phyloP scores from a whole-genome alignment of 2,888 invertebrate genomes.

The Thereva unica region DNA sequence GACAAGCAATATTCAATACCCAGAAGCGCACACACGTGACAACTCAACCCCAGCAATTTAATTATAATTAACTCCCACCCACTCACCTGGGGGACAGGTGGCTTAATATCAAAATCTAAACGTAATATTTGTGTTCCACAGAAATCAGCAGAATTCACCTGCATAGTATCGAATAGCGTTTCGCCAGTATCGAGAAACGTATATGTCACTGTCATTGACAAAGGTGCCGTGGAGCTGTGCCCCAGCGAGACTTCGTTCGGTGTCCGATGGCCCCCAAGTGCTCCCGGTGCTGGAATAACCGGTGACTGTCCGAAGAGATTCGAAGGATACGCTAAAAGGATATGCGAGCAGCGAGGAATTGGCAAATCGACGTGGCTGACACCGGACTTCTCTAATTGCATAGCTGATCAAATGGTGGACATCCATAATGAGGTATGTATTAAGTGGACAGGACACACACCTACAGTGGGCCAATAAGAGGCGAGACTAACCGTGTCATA shows the following conservation, averaged over 20 bases:
- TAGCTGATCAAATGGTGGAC: constrained; percentile 66
- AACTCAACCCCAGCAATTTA: no score
- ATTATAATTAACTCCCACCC: no score
- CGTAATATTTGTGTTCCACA: constrained; percentile 49
- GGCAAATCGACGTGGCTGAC: constrained; percentile 73
- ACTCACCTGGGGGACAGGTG: no score
- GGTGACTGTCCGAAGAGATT: constrained; percentile 66
- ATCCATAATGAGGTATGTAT: constrained; percentile 67
- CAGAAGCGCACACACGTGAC: no score
- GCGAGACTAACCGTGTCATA: constrained; percentile 11
- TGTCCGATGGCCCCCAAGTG: constrained; percentile 69
- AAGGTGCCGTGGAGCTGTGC: constrained; percentile 64
- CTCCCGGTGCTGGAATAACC: constrained; percentile 73
- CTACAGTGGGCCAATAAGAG: neutral
- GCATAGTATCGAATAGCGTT: constrained; percentile 67
- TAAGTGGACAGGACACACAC: constrained; percentile 4
- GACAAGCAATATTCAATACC: no score
- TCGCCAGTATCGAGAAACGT: constrained; percentile 64
- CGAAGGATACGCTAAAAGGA: constrained; percentile 60
- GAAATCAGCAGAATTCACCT: constrained; percentile 79
- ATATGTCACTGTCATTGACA: constrained; percentile 69
- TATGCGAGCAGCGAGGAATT: constrained; percentile 65
- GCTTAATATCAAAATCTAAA: no score
- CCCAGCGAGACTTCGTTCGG: constrained; percentile 63
- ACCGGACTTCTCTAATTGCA: constrained; percentile 77